Evolutionary conservation across 2,888 invertebrate species (phyloP), one percentile per base, ranked within the genome.

Genomic region (Erannis defoliaria): DNA sequence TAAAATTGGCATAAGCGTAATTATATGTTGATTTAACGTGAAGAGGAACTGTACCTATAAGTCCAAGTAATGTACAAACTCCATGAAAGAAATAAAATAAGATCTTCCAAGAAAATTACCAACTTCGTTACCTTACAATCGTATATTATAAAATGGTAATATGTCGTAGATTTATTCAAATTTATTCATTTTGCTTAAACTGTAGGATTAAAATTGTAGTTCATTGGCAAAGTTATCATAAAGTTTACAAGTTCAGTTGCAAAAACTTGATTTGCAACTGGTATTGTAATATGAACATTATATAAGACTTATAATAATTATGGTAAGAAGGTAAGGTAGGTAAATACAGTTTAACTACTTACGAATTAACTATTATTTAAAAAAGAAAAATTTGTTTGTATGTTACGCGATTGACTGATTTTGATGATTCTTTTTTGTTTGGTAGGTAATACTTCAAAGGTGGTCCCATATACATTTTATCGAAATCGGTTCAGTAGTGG

Each of bases 161-260:
- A 21, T 29, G n/a, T 21, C 19, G 29, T 16, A 16, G 29, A 38
- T 46, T 48, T 48, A 55, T 56, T 56, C 16, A 56, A 49, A 49
- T 49, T 48, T 56, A 56, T 56, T 56, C 48, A 55, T 50, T 54
- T 38, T 21, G 10, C 33, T 40, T 21, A 40, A 23, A 38, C 37
- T 55, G 50, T 48, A 31, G 42, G 12, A 37, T 63, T 55, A 40
- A 61, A 55, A 48, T 26, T 58, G 55, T 38, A 48, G 62, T 62
- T 55, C 58, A 62, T 59, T 58, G 42, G 37, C 23, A 54, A 48
- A 43, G 29, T 19, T 35, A 46, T 46, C 38, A 43, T 38, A 40
- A 45, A 8, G 18, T 21, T 35, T 37, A 37, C 43, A 55, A 10
- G 23, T 26, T 10, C 12, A 43, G 49, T 37, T 40, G 40, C 46